Conservation (phyloP, 2,797 vertebrate species). For the Pelochelys cantorii region DNA sequence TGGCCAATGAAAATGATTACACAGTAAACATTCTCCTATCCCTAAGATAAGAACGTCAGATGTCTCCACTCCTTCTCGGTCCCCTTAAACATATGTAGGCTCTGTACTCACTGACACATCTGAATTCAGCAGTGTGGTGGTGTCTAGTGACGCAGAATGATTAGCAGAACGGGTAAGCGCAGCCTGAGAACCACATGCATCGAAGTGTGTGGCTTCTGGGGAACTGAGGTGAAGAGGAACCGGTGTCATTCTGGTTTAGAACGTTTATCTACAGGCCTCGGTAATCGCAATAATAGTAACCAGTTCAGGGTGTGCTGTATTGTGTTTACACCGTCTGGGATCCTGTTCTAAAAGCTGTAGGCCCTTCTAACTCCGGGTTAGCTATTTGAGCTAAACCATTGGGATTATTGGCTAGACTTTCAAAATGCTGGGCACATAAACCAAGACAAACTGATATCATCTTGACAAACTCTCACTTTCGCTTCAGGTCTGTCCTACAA, state of each 20-base stretch:
- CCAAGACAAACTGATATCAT: background rate
- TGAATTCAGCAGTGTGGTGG: rapidly evolving
- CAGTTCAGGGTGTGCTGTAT: background rate
- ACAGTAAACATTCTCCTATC: background rate
- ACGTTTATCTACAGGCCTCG: background rate
- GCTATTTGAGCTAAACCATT: background rate
- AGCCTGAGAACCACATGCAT: background rate
- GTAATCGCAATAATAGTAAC: background rate
- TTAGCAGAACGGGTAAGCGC: background rate
- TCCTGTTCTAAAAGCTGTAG: background rate
- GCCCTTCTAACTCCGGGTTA: background rate
- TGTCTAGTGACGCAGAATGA: background rate
- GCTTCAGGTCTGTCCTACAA: rapidly evolving
- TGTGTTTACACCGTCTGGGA: background rate
- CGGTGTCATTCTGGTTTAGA: background rate
- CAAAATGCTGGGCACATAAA: background rate
- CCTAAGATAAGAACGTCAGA: background rate
- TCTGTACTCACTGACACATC: background rate
- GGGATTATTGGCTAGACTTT: background rate
- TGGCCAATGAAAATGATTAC: background rate
- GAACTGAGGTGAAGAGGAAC: background rate
- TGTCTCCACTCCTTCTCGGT: background rate
- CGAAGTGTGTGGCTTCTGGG: rapidly evolving
- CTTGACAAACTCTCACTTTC: background rate
- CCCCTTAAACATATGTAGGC: background rate